phyloP scores from a whole-genome alignment of 2,113 vertebrate species.

The Pluvianellus socialis region DNA sequence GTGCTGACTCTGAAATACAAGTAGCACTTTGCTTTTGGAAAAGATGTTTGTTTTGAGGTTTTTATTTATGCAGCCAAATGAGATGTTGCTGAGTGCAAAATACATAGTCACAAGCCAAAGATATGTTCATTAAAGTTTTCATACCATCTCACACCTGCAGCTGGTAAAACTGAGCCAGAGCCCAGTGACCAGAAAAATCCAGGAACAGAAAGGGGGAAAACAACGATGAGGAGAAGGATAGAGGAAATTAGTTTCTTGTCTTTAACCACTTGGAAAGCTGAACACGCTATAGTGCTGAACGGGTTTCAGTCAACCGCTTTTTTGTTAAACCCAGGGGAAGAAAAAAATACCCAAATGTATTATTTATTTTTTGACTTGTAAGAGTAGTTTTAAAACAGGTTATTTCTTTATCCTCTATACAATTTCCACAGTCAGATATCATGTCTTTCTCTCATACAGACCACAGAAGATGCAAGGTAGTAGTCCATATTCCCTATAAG shows the following conservation, averaged over 20 bases:
- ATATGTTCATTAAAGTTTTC: not conserved
- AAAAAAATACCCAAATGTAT: fast-evolving
- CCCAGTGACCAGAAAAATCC: not conserved
- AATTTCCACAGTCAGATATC: not conserved
- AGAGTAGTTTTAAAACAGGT: not conserved
- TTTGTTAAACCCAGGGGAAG: not conserved
- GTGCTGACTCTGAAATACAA: not conserved
- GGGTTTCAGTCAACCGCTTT: not conserved
- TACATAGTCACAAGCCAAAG: not conserved
- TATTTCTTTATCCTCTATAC: not conserved
- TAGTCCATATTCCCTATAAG: fast-evolving
- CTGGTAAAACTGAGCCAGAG: not conserved
- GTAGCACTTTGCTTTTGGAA: not conserved
- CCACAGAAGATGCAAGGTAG: not conserved
- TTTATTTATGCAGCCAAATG: constrained; percentile 14
- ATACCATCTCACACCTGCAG: not conserved
- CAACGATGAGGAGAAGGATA: not conserved
- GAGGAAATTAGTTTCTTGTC: not conserved
- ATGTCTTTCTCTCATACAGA: not conserved
- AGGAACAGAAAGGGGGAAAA: not conserved
- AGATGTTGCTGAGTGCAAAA: not conserved
- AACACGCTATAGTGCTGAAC: not conserved
- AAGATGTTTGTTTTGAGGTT: not conserved
- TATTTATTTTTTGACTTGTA: not conserved
- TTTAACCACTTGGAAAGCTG: not conserved